Evolutionary conservation across 1,140 invertebrate genomes (phyloP), one percentile per base, ranked within the genome.

Genomic region (Zaprionus vittiger): DNA sequence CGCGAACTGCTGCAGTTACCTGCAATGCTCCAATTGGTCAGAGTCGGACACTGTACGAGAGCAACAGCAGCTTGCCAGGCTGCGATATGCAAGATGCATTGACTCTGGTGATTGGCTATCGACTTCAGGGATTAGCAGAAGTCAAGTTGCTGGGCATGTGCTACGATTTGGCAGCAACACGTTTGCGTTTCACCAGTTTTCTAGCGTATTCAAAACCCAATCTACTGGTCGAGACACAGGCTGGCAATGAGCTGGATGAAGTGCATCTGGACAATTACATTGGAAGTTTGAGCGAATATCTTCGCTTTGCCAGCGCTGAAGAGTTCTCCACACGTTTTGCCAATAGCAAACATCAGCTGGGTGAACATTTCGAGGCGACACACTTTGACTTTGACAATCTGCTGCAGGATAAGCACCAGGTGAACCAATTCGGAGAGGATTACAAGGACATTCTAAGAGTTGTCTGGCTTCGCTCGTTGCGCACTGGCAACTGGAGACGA

Each of bases 141-240:
- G 47, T 72, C 0, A 76, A 76, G 14, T 24, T 54, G 4, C 20
- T 76, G 14, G 73, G 55, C 26, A 41, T 76, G 26, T 76, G 73
- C 20, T 76, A 60, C 4, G 73, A 76, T 37, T 14, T 76, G 37
- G 11, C 34, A 15, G 20, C 61, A 26, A 26, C 34, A 2, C 68
- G 56, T 4, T 11, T 71, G 28, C 44, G 12, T 4, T 76, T 76
- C 22, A 44, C 65, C 24, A 76, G 69, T 26, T 76, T 60, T 20
- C 7, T 76, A 20, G 68, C 61, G 0, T 60, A 72, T 61, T 20
- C 61, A 6, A 12, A 61, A 14, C 34, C 14, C 4, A 72, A 76
- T 55, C 5, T 41, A 17, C 44, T 76, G 20, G 15, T 72, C 1
- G 56, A 52, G 12, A 1, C 15, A 9, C 11, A 24, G 4, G 41